phyloP scores from a whole-genome alignment of 1,140 invertebrate genomes.

The Sitobion miscanthi region DNA sequence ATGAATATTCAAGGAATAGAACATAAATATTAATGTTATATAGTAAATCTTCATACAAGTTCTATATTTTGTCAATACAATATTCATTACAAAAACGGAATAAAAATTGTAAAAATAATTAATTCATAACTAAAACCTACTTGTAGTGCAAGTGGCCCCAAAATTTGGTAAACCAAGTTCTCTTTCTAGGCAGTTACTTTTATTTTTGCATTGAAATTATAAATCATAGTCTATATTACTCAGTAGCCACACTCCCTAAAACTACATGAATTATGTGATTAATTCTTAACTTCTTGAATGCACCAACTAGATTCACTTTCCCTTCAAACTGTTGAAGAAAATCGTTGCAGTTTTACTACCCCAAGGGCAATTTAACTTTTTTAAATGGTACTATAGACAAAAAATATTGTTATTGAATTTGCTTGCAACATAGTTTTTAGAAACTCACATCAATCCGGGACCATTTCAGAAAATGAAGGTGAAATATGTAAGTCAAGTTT shows the following conservation, averaged over 20 bases:
- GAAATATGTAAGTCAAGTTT: too few relatives aligned
- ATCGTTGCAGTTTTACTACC: too few relatives aligned
- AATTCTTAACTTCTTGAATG: too few relatives aligned
- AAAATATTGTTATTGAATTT: too few relatives aligned
- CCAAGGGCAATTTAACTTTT: too few relatives aligned
- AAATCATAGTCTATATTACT: conserved; percentile 41
- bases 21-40: background rate
- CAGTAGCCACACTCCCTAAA: conserved; percentile 42
- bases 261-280: conserved; percentile 2
- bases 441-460: too few relatives aligned
- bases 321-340: too few relatives aligned
- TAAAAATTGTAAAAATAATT: conserved; percentile 57
- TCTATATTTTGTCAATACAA: conserved; percentile 56
- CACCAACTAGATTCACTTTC: too few relatives aligned
- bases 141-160: conserved; percentile 47
- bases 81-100: conserved; percentile 56
- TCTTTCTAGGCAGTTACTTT: conserved; percentile 1
- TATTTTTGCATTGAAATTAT: background rate
- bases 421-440: too few relatives aligned
- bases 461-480: too few relatives aligned
- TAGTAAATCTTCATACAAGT: conserved; percentile 56
- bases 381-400: too few relatives aligned
- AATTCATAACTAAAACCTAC: conserved; percentile 54
- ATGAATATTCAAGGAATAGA: background rate
- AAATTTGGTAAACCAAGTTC: conserved; percentile 55